A percentile compares a stretch with the other conserved stretches of the same genome.
These are phyloP conservation scores for Diplolepis rosae DNA, from an alignment of 2,888 invertebrate species.

Conservation along the genomic window DNA sequence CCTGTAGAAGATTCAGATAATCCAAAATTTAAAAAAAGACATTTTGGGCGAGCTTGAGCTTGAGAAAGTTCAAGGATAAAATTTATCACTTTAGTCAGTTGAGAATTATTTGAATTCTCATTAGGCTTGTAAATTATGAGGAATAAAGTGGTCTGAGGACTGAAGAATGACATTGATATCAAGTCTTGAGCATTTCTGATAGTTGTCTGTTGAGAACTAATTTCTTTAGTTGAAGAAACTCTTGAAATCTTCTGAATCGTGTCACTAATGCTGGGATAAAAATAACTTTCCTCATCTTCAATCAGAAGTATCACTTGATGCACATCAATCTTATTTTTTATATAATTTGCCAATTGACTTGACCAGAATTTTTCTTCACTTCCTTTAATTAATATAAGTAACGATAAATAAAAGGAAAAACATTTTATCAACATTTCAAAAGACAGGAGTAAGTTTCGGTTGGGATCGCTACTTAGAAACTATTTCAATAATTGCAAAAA, in stretches of 20 bases:
- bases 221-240: neutral
- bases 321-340: too few species aligned
- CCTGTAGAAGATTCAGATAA: neutral
- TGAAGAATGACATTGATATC: neutral
- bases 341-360: too few species aligned
- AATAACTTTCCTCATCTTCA: neutral
- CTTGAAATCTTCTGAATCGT: neutral
- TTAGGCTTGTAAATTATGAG: neutral
- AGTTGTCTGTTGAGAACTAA: neutral
- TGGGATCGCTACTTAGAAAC: too few species aligned
- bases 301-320: too few species aligned
- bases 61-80: neutral
- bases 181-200: neutral
- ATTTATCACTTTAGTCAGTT: neutral
- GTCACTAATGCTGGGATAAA: neutral
- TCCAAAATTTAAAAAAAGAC: too few species aligned
- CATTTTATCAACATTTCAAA: too few species aligned
- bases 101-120: neutral
- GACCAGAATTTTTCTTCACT: too few species aligned
- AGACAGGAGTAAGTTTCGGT: too few species aligned
- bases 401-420: too few species aligned
- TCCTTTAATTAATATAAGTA: too few species aligned
- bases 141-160: neutral
- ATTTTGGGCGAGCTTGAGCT: neutral
- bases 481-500: too few species aligned